Percentiles rank a stretch among this genome's conserved stretches.
Conservation (phyloP, 2,888 invertebrate species). For the Phorcus lineatus region DNA sequence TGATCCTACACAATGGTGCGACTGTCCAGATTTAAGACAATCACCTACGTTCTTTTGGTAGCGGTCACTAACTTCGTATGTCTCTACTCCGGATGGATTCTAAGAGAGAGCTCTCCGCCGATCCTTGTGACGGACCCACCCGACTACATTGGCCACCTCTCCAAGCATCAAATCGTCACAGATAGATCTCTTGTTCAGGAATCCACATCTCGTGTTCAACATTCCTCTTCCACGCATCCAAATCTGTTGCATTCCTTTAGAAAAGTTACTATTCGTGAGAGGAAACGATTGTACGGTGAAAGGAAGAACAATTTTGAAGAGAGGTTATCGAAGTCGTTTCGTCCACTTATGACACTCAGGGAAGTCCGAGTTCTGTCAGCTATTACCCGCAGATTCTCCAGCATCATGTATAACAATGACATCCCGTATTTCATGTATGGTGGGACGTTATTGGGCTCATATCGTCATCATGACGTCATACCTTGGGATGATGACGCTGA, state of each 20-base stretch:
- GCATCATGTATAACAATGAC: background rate
- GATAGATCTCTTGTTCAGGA: background rate
- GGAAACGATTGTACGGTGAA: background rate
- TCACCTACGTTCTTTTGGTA: background rate
- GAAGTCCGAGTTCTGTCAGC: conserved; percentile 19
- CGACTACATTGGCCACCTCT: background rate
- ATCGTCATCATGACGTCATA: conserved; percentile 48
- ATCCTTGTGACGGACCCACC: background rate
- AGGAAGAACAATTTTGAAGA: background rate
- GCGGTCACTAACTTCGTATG: conserved; percentile 12
- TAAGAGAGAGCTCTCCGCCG: background rate
- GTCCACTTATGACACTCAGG: background rate
- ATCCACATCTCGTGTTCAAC: background rate
- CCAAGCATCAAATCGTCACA: background rate
- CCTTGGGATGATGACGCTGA: conserved; percentile 55
- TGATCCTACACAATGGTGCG: background rate
- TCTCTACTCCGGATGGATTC: conserved; percentile 20
- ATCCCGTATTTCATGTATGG: conserved; percentile 47
- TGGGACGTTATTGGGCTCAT: conserved; percentile 48
- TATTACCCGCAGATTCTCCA: conserved; percentile 25
- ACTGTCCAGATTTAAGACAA: background rate
- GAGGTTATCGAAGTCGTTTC: background rate
- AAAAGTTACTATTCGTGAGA: background rate
- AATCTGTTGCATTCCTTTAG: background rate
- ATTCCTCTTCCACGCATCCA: background rate